Base-by-base conservation (phyloP, 2,888 invertebrate species). In the Fabriciana adippe region DNA sequence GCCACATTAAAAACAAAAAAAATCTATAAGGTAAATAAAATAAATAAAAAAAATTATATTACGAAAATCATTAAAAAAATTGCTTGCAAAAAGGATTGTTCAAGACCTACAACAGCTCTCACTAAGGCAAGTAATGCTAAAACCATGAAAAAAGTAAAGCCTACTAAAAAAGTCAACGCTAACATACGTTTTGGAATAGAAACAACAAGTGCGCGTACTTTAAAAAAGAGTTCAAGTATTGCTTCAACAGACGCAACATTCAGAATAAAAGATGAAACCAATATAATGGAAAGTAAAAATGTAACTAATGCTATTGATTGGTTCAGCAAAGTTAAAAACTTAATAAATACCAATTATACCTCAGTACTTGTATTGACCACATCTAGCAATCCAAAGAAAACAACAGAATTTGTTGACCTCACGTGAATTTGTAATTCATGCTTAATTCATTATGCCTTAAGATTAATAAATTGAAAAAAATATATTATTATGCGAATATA, bases 271-370 rank as follows among this genome's bases (percentile, higher is more conserved):
- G 50, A 26, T 6, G 48, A 6, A 18, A 35, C 48, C 15, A 45
- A 50, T 14, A n/a, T n/a, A 53, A 11, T 5, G 15, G 57, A 54
- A 16, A 35, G 6, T 18, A 63, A 5, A 4, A 59, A 21, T 16
- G 3, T 15, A 35, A 68, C 75, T 5, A 76, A 74, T 3, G 78
- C 75, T 8, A 81, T 88, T 81, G 79, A 84, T 14, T 88, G 88
- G 87, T 87, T 88, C 61, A 80, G 80, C 45, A 71, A 74, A 61
- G 68, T 81, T 18, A 75, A 74, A 66, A 69, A 74, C n/a, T 79
- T 75, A 68, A 60, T 82, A 2, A 76, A 73, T 61, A 72, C 77
- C 54, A 74, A 78, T 13, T 68, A 76, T 31, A 73, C 74, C 1
- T 67, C 74, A 13, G 54, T 77, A 53, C 74, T 80, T 55, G 67